Percentiles rank a stretch among this genome's conserved stretches.
These are phyloP conservation scores for Taeniopygia guttata DNA, from an alignment of 2,797 vertebrate genomes.

Conservation along the genomic window DNA sequence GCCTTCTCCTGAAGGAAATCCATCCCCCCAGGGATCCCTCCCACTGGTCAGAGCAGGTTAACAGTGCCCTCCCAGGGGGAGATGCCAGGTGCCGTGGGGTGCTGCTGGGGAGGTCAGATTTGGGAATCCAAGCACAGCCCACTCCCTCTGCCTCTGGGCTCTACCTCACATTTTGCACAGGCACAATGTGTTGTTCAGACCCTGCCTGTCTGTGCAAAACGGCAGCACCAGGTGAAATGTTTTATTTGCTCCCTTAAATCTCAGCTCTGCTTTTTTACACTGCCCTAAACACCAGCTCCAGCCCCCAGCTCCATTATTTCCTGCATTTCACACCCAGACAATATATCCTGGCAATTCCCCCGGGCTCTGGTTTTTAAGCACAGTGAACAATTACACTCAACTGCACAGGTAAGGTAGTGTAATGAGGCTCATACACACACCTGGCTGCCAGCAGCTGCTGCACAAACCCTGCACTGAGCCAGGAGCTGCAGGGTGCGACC, in stretches of 20 bases:
- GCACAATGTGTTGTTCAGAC: neutral
- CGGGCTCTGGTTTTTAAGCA: neutral
- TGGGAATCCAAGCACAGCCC: neutral
- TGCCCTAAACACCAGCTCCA: neutral
- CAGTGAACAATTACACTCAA: neutral
- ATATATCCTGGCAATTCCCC: neutral
- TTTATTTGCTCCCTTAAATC: neutral
- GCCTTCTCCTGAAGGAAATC: neutral
- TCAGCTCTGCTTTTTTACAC: neutral
- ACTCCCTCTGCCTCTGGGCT: neutral
- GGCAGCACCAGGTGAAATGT: neutral
- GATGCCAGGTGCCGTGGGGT: neutral
- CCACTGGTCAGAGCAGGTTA: rapidly evolving
- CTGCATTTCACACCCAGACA: neutral
- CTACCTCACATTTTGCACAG: rapidly evolving
- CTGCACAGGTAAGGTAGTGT: neutral
- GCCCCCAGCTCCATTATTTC: neutral
- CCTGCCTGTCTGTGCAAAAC: neutral
- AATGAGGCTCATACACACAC: neutral
- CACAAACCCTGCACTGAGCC: neutral
- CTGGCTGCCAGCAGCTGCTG: neutral
- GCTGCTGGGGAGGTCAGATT: neutral
- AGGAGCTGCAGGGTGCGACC: neutral
- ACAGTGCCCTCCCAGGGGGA: rapidly evolving
- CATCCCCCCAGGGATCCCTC: neutral